These are phyloP conservation scores for Altica lythri DNA, from an alignment of 2,888 invertebrate species.

Conservation along the genomic window DNA sequence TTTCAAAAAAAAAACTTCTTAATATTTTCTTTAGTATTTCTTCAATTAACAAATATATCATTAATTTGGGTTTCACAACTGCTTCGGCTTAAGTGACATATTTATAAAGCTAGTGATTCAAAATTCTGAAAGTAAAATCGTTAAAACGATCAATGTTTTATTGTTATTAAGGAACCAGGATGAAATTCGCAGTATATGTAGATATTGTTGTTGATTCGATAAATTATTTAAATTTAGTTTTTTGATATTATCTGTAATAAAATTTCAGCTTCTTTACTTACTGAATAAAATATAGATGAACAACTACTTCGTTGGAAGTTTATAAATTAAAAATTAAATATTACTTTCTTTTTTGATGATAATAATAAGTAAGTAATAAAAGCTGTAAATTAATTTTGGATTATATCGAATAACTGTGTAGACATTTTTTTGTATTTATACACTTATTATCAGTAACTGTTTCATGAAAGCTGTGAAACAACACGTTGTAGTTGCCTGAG, in stretches of 20 bases:
- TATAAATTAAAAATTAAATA: too few relatives aligned
- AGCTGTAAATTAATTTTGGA: constrained; percentile 33
- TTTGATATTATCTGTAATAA: constrained; percentile 40
- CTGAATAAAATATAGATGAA: too few relatives aligned
- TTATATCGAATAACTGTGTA: constrained; percentile 32
- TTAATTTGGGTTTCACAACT: constrained; percentile 29
- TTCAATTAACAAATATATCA: constrained; percentile 2
- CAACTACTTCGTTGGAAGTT: too few relatives aligned
- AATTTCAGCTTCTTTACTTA: constrained; percentile 33
- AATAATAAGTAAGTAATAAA: too few relatives aligned
- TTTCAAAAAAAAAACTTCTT: too few relatives aligned
- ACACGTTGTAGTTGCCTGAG: constrained; percentile 57
- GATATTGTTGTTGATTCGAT: constrained; percentile 56
- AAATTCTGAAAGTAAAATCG: constrained; percentile 59
- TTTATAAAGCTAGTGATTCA: constrained; percentile 55
- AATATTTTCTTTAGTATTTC: neutral
- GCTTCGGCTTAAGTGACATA: constrained; percentile 53
- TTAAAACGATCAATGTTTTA: constrained; percentile 70
- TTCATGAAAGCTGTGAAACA: constrained; percentile 54
- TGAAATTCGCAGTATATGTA: constrained; percentile 59
- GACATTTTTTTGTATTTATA: constrained; percentile 54
- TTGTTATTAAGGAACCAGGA: constrained; percentile 59
- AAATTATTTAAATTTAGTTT: constrained; percentile 44
- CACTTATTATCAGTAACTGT: constrained; percentile 55
- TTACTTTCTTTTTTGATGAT: too few relatives aligned